These are phyloP conservation scores for Acipenser transmontanus DNA, from an alignment of 2,797 vertebrate species.

Conservation along the genomic window DNA sequence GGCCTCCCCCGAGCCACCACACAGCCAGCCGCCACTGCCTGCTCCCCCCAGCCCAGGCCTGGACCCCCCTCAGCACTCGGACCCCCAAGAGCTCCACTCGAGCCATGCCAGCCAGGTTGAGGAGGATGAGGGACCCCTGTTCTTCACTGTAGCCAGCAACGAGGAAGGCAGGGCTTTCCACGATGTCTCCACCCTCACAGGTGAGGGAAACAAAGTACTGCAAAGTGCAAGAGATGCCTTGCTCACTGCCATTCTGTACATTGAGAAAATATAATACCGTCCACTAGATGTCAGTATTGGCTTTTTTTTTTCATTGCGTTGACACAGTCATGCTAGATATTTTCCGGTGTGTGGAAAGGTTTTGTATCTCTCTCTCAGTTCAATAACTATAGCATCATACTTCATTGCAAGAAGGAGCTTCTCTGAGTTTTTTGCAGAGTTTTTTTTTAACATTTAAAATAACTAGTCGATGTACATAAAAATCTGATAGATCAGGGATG, in stretches of 20 bases:
- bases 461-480: no score
- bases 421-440: no score
- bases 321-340: no score
- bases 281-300: neutral
- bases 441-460: no score
- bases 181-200: constrained; percentile 73
- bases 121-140: constrained; percentile 42
- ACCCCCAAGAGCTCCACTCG: constrained; percentile 38
- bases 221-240: no score
- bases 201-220: constrained; percentile 37
- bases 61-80: constrained; percentile 40
- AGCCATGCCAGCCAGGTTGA: constrained; percentile 38
- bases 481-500: no score
- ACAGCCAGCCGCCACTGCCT: constrained; percentile 23
- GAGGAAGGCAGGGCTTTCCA: constrained; percentile 24
- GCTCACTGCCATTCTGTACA: no score
- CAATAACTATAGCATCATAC: no score
- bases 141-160: constrained; percentile 32
- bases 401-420: no score
- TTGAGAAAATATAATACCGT: neutral
- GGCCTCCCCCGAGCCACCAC: constrained; percentile 36
- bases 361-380: no score
- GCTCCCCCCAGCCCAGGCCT: constrained; percentile 24
- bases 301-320: constrained; percentile 10
- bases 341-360: no score